Percentiles rank a stretch among this genome's conserved stretches.
phyloP scores from a whole-genome alignment of 2,888 invertebrate genomes.

The Lordiphosa fenestrarum region DNA sequence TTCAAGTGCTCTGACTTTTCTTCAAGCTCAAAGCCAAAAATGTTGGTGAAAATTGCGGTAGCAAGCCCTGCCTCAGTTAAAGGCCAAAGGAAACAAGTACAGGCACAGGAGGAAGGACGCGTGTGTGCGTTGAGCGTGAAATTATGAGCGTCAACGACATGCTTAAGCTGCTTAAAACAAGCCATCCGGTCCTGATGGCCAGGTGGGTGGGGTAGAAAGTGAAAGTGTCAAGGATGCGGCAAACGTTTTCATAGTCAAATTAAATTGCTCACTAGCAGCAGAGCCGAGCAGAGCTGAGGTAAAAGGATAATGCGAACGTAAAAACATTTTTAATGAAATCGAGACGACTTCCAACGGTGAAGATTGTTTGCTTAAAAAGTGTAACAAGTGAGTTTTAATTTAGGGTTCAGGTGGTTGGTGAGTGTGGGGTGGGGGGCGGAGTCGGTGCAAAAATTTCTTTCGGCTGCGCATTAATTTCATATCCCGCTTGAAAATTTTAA shows the following conservation, averaged over 20 bases:
- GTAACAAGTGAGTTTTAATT: constrained; percentile 72
- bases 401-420: constrained; percentile 14
- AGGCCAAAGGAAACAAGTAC: constrained; percentile 39
- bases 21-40: constrained; percentile 16
- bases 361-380: constrained; percentile 49
- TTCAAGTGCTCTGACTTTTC: constrained; percentile 46
- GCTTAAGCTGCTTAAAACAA: constrained; percentile 75
- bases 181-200: constrained; percentile 28
- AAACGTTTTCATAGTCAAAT: constrained; percentile 65
- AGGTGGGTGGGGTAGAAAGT: constrained; percentile 43
- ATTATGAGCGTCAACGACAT: constrained; percentile 73
- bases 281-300: constrained; percentile 51
- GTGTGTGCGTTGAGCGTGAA: constrained; percentile 65
- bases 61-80: constrained; percentile 35
- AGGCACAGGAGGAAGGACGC: constrained; percentile 30
- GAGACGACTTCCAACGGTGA: constrained; percentile 66
- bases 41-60: constrained; percentile 44
- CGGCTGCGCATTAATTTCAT: constrained; percentile 69
- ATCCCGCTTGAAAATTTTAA: constrained; percentile 77
- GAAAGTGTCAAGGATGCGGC: constrained; percentile 74
- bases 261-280: constrained; percentile 62
- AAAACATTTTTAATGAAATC: constrained; percentile 77
- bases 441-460: constrained; percentile 32
- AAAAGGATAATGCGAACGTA: constrained; percentile 71
- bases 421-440: background rate